phyloP scores from a whole-genome alignment of 2,113 vertebrate species.

The Notarius lentiginosus region DNA sequence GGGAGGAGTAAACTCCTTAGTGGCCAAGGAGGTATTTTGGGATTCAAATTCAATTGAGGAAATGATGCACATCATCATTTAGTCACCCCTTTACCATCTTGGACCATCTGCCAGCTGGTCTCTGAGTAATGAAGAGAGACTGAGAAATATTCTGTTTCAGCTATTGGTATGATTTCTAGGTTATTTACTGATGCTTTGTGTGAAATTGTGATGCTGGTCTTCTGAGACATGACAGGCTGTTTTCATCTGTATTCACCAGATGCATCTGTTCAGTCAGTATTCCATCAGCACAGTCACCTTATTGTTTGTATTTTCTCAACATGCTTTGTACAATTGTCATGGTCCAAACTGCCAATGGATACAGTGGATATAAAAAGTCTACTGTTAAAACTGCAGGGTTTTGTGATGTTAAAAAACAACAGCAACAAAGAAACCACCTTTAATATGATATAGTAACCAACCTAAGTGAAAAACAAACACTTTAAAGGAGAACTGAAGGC shows the following conservation, averaged over 20 bases:
- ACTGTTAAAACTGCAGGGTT: too few species aligned
- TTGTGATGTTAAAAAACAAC: too few species aligned
- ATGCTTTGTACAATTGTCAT: not conserved
- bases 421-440: too few species aligned
- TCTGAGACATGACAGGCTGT: not conserved
- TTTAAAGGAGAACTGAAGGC: too few species aligned
- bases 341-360: not conserved
- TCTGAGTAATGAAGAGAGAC: not conserved
- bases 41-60: conserved; percentile 37
- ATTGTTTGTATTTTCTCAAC: not conserved
- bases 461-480: too few species aligned
- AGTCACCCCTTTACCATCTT: conserved; percentile 24
- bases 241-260: not conserved
- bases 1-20: conserved; percentile 1
- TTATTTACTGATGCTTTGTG: not conserved
- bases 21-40: conserved; percentile 29
- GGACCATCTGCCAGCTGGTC: conserved; percentile 34
- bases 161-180: conserved; percentile 5
- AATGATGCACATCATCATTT: conserved; percentile 32
- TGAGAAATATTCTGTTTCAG: conserved; percentile 9
- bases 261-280: not conserved
- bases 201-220: not conserved
- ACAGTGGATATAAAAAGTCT: not conserved
- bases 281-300: not conserved
- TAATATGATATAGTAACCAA: too few species aligned